phyloP scores from a whole-genome alignment of 2,888 invertebrate species.

The Lasioglossum figueresi region DNA sequence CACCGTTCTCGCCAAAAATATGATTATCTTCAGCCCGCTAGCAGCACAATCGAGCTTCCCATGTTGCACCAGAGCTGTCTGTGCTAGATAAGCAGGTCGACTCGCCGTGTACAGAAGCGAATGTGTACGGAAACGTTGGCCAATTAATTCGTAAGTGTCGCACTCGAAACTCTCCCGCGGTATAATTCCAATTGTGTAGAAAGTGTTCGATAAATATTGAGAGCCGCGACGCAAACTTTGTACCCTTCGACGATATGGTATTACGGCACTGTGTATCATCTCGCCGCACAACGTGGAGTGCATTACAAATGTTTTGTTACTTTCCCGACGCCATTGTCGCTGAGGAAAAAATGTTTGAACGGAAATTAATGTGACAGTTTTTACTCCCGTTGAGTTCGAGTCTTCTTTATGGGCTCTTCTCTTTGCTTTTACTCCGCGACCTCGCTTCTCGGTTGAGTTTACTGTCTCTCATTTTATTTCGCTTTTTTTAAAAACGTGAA shows the following conservation, averaged over 20 bases:
- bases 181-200: neutral
- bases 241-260: neutral
- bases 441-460: slow-evolving; percentile 2
- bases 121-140: neutral
- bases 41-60: slow-evolving; percentile 45
- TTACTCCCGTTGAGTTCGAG: neutral
- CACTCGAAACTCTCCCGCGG: neutral
- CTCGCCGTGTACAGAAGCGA: neutral
- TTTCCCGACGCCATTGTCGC: neutral
- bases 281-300: neutral
- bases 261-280: neutral
- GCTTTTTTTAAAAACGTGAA: neutral
- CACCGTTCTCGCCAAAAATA: slow-evolving; percentile 52
- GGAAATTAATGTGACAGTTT: slow-evolving; percentile 8
- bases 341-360: neutral
- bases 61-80: slow-evolving; percentile 24
- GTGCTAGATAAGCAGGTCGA: slow-evolving; percentile 38
- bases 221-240: neutral
- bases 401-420: neutral
- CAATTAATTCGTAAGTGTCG: slow-evolving; percentile 10
- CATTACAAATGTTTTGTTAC: slow-evolving; percentile 9
- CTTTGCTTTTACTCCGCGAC: neutral
- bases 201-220: slow-evolving; percentile 12
- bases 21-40: slow-evolving; percentile 59
- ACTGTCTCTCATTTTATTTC: neutral